A percentile compares a stretch with the other conserved stretches of the same genome.
Evolutionary conservation across 2,888 invertebrate genomes (phyloP).

Genomic region (Deroplatys truncata): DNA sequence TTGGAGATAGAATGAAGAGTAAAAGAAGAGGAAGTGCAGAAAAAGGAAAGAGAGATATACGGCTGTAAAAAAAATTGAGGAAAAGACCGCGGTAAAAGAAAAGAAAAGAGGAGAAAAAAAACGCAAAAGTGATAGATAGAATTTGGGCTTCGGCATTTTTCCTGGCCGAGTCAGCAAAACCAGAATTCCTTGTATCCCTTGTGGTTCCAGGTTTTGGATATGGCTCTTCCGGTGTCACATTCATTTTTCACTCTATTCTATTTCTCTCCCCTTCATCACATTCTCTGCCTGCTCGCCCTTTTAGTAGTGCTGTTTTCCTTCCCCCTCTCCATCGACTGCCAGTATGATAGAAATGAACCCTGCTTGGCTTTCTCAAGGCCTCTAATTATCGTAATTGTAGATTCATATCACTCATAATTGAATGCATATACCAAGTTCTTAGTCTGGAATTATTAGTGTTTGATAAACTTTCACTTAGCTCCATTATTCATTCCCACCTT

Average conservation of each 20-base stretch:
- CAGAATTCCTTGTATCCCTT: constrained; percentile 1
- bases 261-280: not conserved
- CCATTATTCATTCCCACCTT: not conserved
- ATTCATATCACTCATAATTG: not conserved
- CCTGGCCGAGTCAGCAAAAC: constrained; percentile 1
- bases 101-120: not conserved
- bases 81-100: not conserved
- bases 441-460: not conserved
- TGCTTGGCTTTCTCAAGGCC: not conserved
- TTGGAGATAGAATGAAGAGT: not conserved
- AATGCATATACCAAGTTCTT: not conserved
- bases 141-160: not conserved
- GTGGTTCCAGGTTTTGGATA: constrained; percentile 1
- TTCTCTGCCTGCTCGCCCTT: not conserved
- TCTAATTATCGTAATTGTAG: not conserved
- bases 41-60: not conserved
- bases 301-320: not conserved
- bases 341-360: not conserved
- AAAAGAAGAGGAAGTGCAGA: not conserved
- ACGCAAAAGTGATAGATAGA: constrained; percentile 11
- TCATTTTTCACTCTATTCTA: constrained; percentile 18
- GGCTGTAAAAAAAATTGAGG: not conserved
- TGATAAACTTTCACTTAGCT: not conserved
- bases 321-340: too few relatives aligned
- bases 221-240: constrained; percentile 13